Percentiles rank a stretch among this genome's conserved stretches.
These are phyloP conservation scores for Cyaniris semiargus DNA, from an alignment of 2,888 invertebrate species.

Conservation along the genomic window DNA sequence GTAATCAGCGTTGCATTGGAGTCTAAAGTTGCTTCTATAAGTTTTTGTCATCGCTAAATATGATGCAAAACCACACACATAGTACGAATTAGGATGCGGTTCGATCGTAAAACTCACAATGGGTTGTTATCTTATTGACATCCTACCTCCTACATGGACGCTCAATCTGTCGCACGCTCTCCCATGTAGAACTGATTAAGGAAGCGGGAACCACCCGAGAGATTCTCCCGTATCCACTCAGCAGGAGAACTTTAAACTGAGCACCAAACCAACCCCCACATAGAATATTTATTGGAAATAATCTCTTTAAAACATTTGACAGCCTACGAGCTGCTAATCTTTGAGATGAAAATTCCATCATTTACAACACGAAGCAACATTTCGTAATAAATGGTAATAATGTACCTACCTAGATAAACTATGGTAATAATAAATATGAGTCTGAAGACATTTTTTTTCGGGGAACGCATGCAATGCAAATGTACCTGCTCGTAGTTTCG, in stretches of 20 bases:
- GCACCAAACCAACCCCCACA: neutral
- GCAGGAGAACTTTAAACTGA: neutral
- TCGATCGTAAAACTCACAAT: conserved; percentile 18
- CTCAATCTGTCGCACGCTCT: neutral
- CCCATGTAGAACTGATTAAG: neutral
- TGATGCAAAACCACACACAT: conserved; percentile 9
- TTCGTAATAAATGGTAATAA: conserved; percentile 4
- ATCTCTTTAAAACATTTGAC: neutral
- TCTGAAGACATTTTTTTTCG: conserved; percentile 14
- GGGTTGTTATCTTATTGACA: conserved; percentile 3
- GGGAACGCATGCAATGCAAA: conserved; percentile 39
- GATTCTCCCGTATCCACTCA: neutral
- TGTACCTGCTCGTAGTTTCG: conserved; percentile 41
- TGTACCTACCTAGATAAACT: neutral
- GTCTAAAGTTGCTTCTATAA: neutral
- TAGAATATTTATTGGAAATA: neutral
- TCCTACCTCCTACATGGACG: neutral
- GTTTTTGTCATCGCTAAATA: conserved; percentile 14
- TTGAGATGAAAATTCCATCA: neutral
- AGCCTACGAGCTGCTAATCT: neutral
- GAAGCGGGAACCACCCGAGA: neutral
- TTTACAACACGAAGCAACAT: neutral
- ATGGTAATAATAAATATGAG: conserved; percentile 19
- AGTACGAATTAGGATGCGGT: neutral
- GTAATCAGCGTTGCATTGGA: conserved; percentile 2